Percentiles rank a stretch among this genome's conserved stretches.
Evolutionary conservation across 2,888 invertebrate genomes (phyloP).

Genomic region (Heliconius erato): DNA sequence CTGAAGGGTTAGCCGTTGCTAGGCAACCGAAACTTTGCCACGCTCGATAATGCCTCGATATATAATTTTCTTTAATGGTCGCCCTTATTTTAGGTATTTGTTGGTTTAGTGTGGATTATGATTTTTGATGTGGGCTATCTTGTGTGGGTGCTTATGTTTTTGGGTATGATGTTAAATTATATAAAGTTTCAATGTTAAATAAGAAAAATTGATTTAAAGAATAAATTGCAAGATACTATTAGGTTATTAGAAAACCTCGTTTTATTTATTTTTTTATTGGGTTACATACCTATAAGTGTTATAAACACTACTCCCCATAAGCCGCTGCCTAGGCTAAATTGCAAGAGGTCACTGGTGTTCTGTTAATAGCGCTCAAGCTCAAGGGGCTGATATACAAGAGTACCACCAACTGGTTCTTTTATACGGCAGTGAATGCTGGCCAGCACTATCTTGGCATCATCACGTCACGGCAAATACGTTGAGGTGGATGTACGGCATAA

Average conservation of each 20-base stretch:
- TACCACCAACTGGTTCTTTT: no score
- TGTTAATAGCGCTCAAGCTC: no score
- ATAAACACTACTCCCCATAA: no score
- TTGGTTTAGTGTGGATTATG: constrained; percentile 34
- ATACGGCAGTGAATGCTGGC: accelerated
- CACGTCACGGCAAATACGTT: no score
- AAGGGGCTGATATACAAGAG: no score
- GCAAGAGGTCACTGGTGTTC: no score
- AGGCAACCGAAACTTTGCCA: constrained; percentile 76
- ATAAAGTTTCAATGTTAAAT: background rate
- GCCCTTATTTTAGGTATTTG: constrained; percentile 55
- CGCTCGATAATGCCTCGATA: constrained; percentile 77
- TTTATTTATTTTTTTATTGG: background rate
- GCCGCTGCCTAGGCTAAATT: no score
- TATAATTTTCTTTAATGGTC: constrained; percentile 80
- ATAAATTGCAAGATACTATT: background rate
- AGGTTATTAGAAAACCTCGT: background rate
- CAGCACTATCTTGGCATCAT: no score
- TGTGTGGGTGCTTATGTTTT: background rate
- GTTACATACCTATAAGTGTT: no score
- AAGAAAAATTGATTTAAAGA: background rate
- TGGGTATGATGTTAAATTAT: background rate
- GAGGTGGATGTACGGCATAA: no score
- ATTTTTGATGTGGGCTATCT: constrained; percentile 19
- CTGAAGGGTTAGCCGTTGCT: constrained; percentile 83